Evolutionary conservation across 1,140 invertebrate species (phyloP).

Genomic region (Sinonovacula constricta): DNA sequence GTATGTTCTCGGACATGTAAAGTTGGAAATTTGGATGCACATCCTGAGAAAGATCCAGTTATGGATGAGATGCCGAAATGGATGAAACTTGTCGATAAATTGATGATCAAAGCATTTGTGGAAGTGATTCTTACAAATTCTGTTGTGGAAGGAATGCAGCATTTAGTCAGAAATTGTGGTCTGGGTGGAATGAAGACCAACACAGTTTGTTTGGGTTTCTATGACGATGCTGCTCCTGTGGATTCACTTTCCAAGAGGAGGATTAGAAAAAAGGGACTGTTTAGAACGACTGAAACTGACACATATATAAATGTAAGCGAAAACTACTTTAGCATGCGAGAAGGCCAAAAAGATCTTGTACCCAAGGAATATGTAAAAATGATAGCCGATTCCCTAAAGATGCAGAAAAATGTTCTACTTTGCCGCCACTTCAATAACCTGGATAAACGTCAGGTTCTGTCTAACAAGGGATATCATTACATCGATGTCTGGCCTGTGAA

Average conservation of each 20-base stretch:
- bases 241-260: conserved; percentile 64
- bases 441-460: conserved; percentile 80
- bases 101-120: conserved; percentile 97
- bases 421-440: conserved; percentile 94
- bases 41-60: conserved; percentile 61
- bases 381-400: conserved; percentile 89
- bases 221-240: conserved; percentile 78
- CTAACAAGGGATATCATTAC: conserved; percentile 79
- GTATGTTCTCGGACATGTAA: conserved; percentile 96
- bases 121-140: conserved; percentile 93
- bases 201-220: conserved; percentile 92
- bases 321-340: conserved; percentile 69
- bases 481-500: conserved; percentile 97
- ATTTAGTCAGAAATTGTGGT: conserved; percentile 94
- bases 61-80: conserved; percentile 89
- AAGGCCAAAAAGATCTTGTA: conserved; percentile 70
- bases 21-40: conserved; percentile 79
- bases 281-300: conserved; percentile 52
- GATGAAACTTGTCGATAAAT: conserved; percentile 91
- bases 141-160: conserved; percentile 93
- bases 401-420: conserved; percentile 97
- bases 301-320: conserved; percentile 52
- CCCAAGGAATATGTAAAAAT: conserved; percentile 91
- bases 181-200: conserved; percentile 99
- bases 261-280: conserved; percentile 53